Conservation (phyloP, 1,140 invertebrate genomes). For the Bradynema listronoti region DNA sequence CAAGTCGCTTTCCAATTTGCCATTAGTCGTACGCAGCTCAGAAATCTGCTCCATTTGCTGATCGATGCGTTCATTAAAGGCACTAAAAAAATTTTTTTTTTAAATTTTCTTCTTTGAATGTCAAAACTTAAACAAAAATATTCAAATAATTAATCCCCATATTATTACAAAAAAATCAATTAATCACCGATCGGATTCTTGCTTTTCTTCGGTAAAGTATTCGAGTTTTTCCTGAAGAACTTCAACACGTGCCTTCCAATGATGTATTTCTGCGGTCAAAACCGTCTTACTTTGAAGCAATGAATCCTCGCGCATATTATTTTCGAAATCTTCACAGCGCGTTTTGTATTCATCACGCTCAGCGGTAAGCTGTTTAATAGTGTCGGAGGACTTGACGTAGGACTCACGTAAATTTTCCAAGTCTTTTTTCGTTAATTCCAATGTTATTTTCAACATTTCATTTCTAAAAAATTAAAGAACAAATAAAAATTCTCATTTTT, state of each 20-base stretch:
- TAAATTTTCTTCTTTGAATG: background rate
- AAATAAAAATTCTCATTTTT: too few species aligned
- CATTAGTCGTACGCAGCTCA: slow-evolving; percentile 28
- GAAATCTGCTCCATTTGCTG: slow-evolving; percentile 30
- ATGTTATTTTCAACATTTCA: too few species aligned
- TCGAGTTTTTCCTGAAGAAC: slow-evolving; percentile 14
- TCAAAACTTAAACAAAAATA: background rate
- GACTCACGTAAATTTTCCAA: too few species aligned
- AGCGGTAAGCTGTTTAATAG: too few species aligned
- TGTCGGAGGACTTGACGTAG: too few species aligned
- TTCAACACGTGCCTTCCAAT: slow-evolving; percentile 16
- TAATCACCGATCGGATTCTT: slow-evolving; percentile 10
- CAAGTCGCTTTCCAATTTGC: slow-evolving; percentile 27
- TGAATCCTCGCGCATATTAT: too few species aligned
- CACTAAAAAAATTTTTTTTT: slow-evolving; percentile 16
- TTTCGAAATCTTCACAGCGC: too few species aligned
- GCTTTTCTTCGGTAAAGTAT: slow-evolving; percentile 16
- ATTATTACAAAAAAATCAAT: background rate
- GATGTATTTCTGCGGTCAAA: too few species aligned
- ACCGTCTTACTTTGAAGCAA: too few species aligned
- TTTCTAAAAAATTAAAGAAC: too few species aligned
- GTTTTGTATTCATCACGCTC: too few species aligned
- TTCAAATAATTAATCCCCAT: background rate
- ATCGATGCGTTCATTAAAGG: slow-evolving; percentile 28
- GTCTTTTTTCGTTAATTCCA: too few species aligned